Base-by-base conservation (phyloP, 2,888 invertebrate genomes). In the Orthosia incerta region DNA sequence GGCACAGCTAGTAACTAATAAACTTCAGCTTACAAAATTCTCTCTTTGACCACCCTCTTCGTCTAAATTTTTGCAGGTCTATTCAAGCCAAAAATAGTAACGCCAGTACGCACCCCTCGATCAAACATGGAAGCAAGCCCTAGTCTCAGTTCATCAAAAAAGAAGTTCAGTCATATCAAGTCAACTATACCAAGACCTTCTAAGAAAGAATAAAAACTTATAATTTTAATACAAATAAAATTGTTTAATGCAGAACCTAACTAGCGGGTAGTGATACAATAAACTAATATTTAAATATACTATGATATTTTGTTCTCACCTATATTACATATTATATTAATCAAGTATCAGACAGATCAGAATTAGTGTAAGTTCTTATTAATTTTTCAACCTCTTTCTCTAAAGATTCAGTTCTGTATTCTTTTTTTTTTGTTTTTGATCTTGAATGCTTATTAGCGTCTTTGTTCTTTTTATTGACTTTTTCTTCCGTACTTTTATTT, bases 151-250 rank as follows among this genome's bases (percentile, higher is more conserved):
- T 87, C 91, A 3, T 89, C 92, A 2, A 94, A 87, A 75, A 95
- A 93, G 79, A 96, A 94, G 82, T 95, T 86, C 78, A 94, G 94
- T 74, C 95, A 95, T 62, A 83, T 96, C 15, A 96, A 96, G 80
- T 96, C 96, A 4, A 95, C 96, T 26, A 96, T 96, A 87, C 96
- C 96, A 3, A 91, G 93, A 84, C 93, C 85, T 12, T 78, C 86
- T 3, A 95, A 92, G 82, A 94, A 94, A 86, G 92, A 95, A 83
- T 92, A 85, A 86, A 79, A 68, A 80, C 23, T 73, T 70, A 69
- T 26, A 0, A 53, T 62, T 62, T 51, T 60, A 76, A 66, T 61
- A 74, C 50, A 69, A 75, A 76, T 76, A 55, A 75, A 74, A 71
- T 48, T 69, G 73, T 83, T 86, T 71, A 78, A 80, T 80, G 61